A percentile compares a stretch with the other conserved stretches of the same genome.
Evolutionary conservation across 2,888 invertebrate species (phyloP).

Genomic region (Ferrisia virgata): DNA sequence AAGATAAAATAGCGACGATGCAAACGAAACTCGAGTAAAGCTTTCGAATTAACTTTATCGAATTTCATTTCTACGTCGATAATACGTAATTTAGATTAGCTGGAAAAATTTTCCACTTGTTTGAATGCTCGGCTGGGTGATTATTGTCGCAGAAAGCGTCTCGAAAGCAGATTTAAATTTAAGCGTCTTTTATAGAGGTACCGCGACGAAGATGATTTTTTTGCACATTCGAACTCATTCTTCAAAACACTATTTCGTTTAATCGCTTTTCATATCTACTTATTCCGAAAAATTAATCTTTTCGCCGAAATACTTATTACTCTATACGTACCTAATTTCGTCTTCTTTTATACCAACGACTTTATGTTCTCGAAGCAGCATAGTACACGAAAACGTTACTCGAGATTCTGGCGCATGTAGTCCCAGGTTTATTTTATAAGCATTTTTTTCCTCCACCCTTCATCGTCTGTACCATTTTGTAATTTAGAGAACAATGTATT

Average conservation of each 20-base stretch:
- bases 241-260: background rate
- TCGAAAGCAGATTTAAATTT: background rate
- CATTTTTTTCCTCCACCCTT: background rate
- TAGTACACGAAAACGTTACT: background rate
- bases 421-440: background rate
- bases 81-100: background rate
- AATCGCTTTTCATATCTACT: conserved; percentile 17
- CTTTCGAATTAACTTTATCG: background rate
- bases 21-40: too few relatives aligned
- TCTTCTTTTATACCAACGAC: background rate
- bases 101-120: background rate
- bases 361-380: background rate
- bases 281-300: conserved; percentile 21
- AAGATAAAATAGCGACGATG: too few relatives aligned
- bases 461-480: background rate
- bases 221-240: background rate
- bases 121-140: conserved; percentile 5
- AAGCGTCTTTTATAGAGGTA: background rate
- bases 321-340: too few relatives aligned
- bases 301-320: conserved; percentile 9
- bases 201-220: background rate
- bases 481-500: background rate
- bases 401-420: background rate
- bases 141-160: background rate
- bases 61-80: background rate